phyloP scores from a whole-genome alignment of 2,888 invertebrate species.

The Cephus rjabovi region DNA sequence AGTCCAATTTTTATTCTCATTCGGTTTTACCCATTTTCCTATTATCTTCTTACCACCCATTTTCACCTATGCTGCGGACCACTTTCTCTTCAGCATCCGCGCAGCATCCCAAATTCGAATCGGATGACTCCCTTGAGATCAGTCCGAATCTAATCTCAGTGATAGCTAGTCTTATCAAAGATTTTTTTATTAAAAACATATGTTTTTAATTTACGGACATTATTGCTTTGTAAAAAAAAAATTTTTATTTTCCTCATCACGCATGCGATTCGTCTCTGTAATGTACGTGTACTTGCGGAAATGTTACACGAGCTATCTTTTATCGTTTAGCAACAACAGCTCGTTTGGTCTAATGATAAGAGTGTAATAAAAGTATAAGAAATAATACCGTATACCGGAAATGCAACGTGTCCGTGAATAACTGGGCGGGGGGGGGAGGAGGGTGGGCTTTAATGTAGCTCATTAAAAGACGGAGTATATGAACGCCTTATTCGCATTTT shows the following conservation, averaged over 20 bases:
- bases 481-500: constrained; percentile 33
- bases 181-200: background rate
- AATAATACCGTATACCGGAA: background rate
- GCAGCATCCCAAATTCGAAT: background rate
- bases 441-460: constrained; percentile 37
- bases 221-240: background rate
- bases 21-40: background rate
- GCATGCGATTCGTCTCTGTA: background rate
- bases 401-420: background rate
- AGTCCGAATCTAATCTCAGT: background rate
- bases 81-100: background rate
- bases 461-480: constrained; percentile 33
- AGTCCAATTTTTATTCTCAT: background rate
- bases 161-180: background rate
- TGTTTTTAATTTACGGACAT: background rate
- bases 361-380: background rate
- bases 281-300: background rate
- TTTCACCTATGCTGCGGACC: background rate
- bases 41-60: background rate
- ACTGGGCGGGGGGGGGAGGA: background rate
- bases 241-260: background rate
- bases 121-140: background rate
- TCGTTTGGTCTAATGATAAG: background rate
- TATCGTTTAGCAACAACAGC: background rate
- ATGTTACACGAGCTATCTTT: no score